Evolutionary conservation across 2,797 vertebrate species (phyloP), one percentile per base, ranked within the genome.

Genomic region (Chloroceryle inda): DNA sequence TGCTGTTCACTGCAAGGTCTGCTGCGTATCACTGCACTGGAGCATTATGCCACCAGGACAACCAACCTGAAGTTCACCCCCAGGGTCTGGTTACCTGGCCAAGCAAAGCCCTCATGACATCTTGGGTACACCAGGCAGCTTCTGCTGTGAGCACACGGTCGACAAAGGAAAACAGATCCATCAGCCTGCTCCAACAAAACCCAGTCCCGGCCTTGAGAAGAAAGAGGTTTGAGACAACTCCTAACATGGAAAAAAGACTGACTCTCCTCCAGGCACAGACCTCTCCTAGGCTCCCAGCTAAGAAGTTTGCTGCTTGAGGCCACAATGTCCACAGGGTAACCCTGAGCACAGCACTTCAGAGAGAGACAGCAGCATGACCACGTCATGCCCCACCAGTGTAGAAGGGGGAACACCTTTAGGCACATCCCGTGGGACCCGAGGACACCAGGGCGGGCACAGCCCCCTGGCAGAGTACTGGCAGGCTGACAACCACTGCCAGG

Each of bases 321-420:
- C 67, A 63, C 2, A 26, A 20, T 23, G 67, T 64, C 38, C 72
- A 15, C 1, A 15, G 27, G 11, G 8, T n/a, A 74, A 79, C 14
- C 24, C 1, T 1, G 11, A 74, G 52, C 33, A 44, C 2, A 3
- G 38, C 1, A 3, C 38, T 62, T 29, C 80, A 69, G 0, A 66
- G 56, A 94, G 29, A 69, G 4, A 20, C 35, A 77, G 35, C 0
- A 0, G 35, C 35, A 35, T 6, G 12, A 79, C 13, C 8, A 3
- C 72, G 40, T 10, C 81, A 45, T 2, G 0, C 7, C 40, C 27
- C 47, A 50, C 33, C 62, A 89, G 45, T 3, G 2, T 0, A 2
- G 83, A 68, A 2, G 6, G 23, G 6, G 19, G 5, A 69, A 55
- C 10, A 33, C 31, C 24, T 75, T 62, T 12, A 88, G 47, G 49